Conservation (phyloP, 2,888 invertebrate species). For the Lampropteryx suffumata region DNA sequence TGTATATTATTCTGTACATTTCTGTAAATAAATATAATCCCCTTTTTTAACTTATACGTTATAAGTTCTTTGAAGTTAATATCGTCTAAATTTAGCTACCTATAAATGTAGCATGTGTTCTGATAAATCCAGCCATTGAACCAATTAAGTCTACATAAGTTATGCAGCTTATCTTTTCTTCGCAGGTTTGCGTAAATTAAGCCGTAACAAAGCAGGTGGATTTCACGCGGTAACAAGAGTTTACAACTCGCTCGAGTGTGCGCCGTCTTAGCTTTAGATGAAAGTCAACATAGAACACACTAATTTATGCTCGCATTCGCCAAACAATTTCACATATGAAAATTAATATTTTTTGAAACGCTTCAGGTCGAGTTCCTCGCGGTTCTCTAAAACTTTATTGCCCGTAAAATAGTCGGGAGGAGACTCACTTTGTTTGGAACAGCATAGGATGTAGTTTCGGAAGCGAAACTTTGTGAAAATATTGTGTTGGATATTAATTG, state of each 20-base stretch:
- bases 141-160: constrained; percentile 46
- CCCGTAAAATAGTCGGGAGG: constrained; percentile 67
- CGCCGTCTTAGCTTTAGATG: constrained; percentile 53
- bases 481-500: constrained; percentile 71
- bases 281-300: constrained; percentile 39
- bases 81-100: too few species aligned
- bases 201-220: constrained; percentile 46
- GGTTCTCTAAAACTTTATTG: constrained; percentile 55
- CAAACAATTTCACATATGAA: constrained; percentile 40
- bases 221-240: constrained; percentile 51
- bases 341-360: constrained; percentile 52
- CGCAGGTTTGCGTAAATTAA: constrained; percentile 46
- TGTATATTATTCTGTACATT: too few species aligned
- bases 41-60: too few species aligned
- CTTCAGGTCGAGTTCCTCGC: constrained; percentile 49
- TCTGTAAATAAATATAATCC: too few species aligned
- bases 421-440: constrained; percentile 63
- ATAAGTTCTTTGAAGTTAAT: too few species aligned
- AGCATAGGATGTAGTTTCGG: constrained; percentile 59
- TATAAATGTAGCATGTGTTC: constrained; percentile 27
- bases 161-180: constrained; percentile 43
- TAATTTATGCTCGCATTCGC: constrained; percentile 16
- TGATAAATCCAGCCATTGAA: constrained; percentile 38
- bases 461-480: constrained; percentile 70
- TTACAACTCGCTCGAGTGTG: constrained; percentile 47